Evolutionary conservation across 1,140 invertebrate species (phyloP).

Genomic region (Drosophila miranda): DNA sequence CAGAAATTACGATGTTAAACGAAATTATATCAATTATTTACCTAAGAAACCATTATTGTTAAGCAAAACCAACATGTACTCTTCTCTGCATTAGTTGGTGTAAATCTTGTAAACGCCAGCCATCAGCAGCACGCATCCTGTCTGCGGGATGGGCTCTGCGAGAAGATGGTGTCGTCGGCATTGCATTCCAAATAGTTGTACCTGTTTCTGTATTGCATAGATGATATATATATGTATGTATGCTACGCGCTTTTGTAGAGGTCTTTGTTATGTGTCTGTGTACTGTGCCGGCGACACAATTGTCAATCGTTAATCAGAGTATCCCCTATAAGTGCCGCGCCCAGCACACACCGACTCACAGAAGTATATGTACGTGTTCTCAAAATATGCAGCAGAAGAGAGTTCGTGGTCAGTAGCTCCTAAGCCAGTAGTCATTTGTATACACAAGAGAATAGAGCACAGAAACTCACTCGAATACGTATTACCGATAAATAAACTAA

Average conservation of each 20-base stretch:
- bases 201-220: conserved; percentile 59
- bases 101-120: conserved; percentile 51
- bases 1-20: conserved; percentile 45
- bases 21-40: conserved; percentile 71
- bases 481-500: conserved; percentile 68
- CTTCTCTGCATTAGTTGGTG: conserved; percentile 55
- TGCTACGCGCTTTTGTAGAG: conserved; percentile 42
- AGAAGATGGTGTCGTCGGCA: not conserved
- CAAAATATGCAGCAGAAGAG: conserved; percentile 42
- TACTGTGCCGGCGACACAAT: conserved; percentile 32
- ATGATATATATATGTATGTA: conserved; percentile 40
- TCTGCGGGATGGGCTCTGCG: not conserved
- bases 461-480: conserved; percentile 60
- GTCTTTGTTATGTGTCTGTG: conserved; percentile 42
- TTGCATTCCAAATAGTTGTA: conserved; percentile 58
- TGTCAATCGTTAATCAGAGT: conserved; percentile 69
- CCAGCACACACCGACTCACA: conserved; percentile 17
- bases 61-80: conserved; percentile 32
- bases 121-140: not conserved
- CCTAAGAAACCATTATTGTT: conserved; percentile 41
- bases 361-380: conserved; percentile 40
- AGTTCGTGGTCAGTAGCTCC: conserved; percentile 54
- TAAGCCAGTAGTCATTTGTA: conserved; percentile 46
- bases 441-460: conserved; percentile 23
- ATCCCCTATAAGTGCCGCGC: conserved; percentile 30